Evolutionary conservation across 2,113 vertebrate genomes (phyloP), one percentile per base, ranked within the genome.

Genomic region (Pachypanchax playfairii): DNA sequence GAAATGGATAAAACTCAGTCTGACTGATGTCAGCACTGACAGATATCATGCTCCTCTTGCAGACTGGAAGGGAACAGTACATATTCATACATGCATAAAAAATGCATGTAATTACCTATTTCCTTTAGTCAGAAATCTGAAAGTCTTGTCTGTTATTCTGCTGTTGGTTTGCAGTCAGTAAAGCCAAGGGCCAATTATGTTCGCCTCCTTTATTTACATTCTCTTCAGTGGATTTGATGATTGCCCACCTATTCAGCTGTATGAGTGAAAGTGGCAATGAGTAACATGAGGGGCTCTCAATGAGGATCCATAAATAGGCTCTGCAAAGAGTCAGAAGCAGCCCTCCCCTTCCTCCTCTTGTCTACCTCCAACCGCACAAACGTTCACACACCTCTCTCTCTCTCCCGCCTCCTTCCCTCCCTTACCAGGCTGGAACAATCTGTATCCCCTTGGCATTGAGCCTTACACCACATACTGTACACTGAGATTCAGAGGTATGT

Each of bases 231-330:
- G 66, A 68, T 70, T 72, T 42, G 62, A 63, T 85, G 72, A 88
- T 81, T 79, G 76, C 57, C 20, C 61, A 51, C 81, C 73, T 76
- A 72, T 85, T 85, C 63, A 62, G 50, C 31, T 24, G 53, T 67
- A 66, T 79, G 65, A 80, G 66, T 18, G 65, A 75, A 75, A 67
- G 78, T 86, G 83, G 82, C 68, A 77, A 72, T 70, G 81, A 84
- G 39, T 72, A 74, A 78, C 77, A 83, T 10, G n/a, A 82, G 73
- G 49, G 68, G 26, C 82, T 68, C 70, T 79, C 11, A 15, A 74
- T 58, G 60, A 70, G 66, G 65, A 80, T 72, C 75, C 68, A 83
- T 79, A 87, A 90, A 88, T 84, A 85, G 76, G 73, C 73, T 75
- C 77, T 79, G 31, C 58, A 70, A 21, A 55, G 63, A 75, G 72